Base-by-base conservation (phyloP, 2,888 invertebrate genomes). In the Parochlus steinenii region DNA sequence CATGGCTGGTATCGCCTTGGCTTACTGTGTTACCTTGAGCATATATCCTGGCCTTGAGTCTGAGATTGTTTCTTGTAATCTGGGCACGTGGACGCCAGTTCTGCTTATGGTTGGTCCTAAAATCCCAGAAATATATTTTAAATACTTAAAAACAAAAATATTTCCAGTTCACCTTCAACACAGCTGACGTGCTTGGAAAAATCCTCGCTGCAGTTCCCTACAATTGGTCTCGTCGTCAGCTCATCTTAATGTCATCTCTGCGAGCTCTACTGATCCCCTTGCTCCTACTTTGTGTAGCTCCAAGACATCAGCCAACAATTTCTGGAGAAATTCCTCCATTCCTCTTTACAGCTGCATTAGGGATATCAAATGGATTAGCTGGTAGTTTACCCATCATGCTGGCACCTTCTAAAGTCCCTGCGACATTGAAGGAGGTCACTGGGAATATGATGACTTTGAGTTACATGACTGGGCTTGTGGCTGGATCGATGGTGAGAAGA, bases 401-500 rank as follows among this genome's bases (percentile, higher is more conserved):
- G 49, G 90, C 89, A 2, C 85, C 90, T 2, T 74, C 76, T 29
- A 75, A 82, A 50, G 87, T 90, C 5, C 74, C 82, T 10, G 79
- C 83, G 39, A 79, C 85, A 34, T 74, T 83, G 45, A 69, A 85
- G 26, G 90, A 90, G 62, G 71, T 90, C 6, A 82, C 87, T 40
- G 89, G 89, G 74, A 90, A 90, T 53, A 82, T 90, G 58, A 90
- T 90, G 89, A 90, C 89, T 0, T 55, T 90, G 3, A 82, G 86
- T 0, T 90, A 90, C 58, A 87, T 82, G 55, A 71, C 85, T 24
- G 90, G 89, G 0, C 62, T 90, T 32, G 77, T 86, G 1, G 70
- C 77, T 0, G 90, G 90, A 2, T 80, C 87, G 0, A 57, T 83
- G 12, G 72, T n/a, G n/a, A n/a, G n/a, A n/a, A n/a, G n/a, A n/a